Evolutionary conservation across 2,888 invertebrate species (phyloP), one percentile per base, ranked within the genome.

Genomic region (Aspidiotus destructor): DNA sequence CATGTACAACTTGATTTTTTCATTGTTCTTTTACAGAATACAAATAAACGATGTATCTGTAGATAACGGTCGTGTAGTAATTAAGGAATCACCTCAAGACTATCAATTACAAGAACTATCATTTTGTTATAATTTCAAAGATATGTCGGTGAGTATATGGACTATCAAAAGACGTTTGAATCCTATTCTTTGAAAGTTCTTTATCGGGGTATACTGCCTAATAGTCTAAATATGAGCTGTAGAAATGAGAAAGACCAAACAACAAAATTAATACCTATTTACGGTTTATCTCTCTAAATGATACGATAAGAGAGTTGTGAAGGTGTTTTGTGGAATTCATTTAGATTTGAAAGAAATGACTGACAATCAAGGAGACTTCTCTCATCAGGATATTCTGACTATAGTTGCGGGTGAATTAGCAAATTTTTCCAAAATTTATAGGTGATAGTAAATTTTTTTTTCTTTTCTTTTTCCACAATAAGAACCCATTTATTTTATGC

Each of bases 51-150:
- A 60, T 7, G 58, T 67, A 17, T 60, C 67, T 15, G 60, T 67
- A 6, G 67, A 60, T 58, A 48, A 67, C 16, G 67, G 67, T 9
- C 58, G 48, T 48, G 58, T 67, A 7, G 44, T 60, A 3, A 67
- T 67, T 41, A 67, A 52, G 15, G 67, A 67, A 40, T 60, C 67
- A 1, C 67, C 67, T 9, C 28, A 67, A 40, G 67, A 67, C 15
- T 40, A 60, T 13, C 67, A 67, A 48, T 60, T 67, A 40, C 8
- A 48, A 28, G 48, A 58, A 13, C 16, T 67, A 9, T 42, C 28
- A 40, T 13, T 67, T 41, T 58, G 57, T n/a, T 67, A 58, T 44
- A 48, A 67, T 48, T 67, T 67, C 52, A 67, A 67, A 40, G 67
- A 67, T 52, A 9, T 67, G 8, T 28, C 42, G 58, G 67, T 67